Base-by-base conservation (phyloP, 2,797 vertebrate species). In the Rhadinocentrus ornatus region DNA sequence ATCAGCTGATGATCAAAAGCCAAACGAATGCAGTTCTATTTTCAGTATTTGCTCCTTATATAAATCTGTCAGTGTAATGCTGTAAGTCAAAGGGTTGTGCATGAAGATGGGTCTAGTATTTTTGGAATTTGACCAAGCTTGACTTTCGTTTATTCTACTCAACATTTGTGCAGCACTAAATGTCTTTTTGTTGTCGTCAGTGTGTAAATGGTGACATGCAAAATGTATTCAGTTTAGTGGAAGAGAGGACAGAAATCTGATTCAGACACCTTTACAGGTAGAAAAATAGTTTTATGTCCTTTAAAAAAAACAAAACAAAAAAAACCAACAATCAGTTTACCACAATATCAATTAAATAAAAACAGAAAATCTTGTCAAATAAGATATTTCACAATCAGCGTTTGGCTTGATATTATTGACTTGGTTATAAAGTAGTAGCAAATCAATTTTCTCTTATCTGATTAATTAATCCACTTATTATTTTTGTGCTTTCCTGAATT, bases 1-100 rank as follows among this genome's bases (percentile, higher is more conserved):
- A 84, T 83, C 41, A 66, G 24, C 67, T 69, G 59, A 71, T 32
- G 58, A 78, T 62, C 20, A 62, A 56, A 53, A 62, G 39, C 44
- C 54, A 65, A 55, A 31, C 6, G 12, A 55, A 16, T 55, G 53
- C 57, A 20, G 26, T 12, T 64, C 18, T 60, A 7, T 59, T 37
- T 62, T 63, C n/a, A 53, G 54, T 20, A 53, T 39, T 2, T 15
- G 22, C 24, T 65, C 9, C n/a, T 57, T 39, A n/a, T 58, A 54
- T 35, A 29, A 65, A 66, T 41, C 32, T 61, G 18, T 54, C 60
- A 37, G 64, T 3, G 1, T 24, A 63, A 35, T 57, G 56, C 57
- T 26, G 4, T 20, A 0, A 62, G 39, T 52, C 61, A 32, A 41
- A 2, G n/a, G 31, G 46, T 39, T 29, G 3, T 32, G 26, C 27